These are phyloP conservation scores for Limnephilus rhombicus DNA, from an alignment of 2,888 invertebrate species.

Conservation along the genomic window DNA sequence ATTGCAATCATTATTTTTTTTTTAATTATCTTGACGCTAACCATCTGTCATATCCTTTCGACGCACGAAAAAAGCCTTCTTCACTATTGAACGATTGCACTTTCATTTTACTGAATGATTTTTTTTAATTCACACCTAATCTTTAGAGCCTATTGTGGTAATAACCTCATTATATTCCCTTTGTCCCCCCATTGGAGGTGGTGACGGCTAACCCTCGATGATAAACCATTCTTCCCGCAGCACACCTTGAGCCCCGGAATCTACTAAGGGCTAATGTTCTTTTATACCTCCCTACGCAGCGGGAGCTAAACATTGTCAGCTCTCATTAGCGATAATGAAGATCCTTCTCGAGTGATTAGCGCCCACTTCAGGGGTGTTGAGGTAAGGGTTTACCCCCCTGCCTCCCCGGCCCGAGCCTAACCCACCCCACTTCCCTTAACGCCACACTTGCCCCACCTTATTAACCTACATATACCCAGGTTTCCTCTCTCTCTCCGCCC, in stretches of 20 bases:
- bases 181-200: not conserved
- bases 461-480: not conserved
- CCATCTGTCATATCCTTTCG: not conserved
- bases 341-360: conserved; percentile 66
- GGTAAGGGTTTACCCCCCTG: not conserved
- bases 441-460: not conserved
- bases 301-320: conserved; percentile 58
- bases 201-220: conserved; percentile 33
- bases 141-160: conserved; percentile 16
- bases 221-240: conserved; percentile 36
- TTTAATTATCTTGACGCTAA: not conserved
- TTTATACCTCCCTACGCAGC: conserved; percentile 3
- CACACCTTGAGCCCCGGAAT: conserved; percentile 39
- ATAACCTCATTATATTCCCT: conserved; percentile 36
- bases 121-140: conserved; percentile 11
- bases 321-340: conserved; percentile 65
- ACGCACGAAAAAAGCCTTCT: not conserved
- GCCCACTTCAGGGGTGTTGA: conserved; percentile 40
- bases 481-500: not conserved
- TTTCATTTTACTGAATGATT: not conserved
- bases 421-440: not conserved
- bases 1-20: no score
- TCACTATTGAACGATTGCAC: not conserved
- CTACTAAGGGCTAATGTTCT: conserved; percentile 43
- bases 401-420: not conserved